Base-by-base conservation (phyloP, 2,113 vertebrate species). In the Carassius auratus region DNA sequence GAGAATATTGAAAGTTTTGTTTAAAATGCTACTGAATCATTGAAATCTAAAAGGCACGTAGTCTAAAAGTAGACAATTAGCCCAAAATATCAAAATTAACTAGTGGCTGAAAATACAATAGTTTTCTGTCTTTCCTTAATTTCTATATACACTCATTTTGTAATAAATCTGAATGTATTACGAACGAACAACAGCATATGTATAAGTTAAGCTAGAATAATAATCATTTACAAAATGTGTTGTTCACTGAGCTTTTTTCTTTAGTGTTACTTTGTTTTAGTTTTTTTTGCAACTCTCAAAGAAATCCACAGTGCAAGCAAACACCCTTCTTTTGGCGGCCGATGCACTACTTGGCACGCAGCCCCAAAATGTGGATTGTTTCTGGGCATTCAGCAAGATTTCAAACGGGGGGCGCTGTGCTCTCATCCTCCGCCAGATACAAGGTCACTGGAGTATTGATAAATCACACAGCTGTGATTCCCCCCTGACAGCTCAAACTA, bases 401-500 rank as follows among this genome's bases (percentile, higher is more conserved):
- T 83, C 89, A 92, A 93, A 71, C 86, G 94, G 95, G 95, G 95
- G 94, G 94, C 89, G 94, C 96, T 96, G 93, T 93, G 94, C 93
- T 94, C 95, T 91, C 94, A 87, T 87, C 89, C 89, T 91, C 90
- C 89, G 52, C 89, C 85, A 91, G 92, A 92, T 92, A 93, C 98
- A 99, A 99, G 98, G 98, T 99, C 98, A 99, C 96, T 97, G 94
- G 93, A 95, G 96, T 98, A 98, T 99, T 99, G 98, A 99, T 99
- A 98, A 99, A 99, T 99, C 98, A 99, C 98, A 95, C 97, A 92
- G 96, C 98, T 96, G 97, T 97, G 98, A 99, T 98, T 98, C 96
- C 96, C 97, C 95, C 97, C 97, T 98, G 98, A 99, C 98, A 99
- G 97, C 98, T 99, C 98, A 97, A 98, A 98, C 98, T 98, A 99